Base-by-base conservation (phyloP, 2,888 invertebrate genomes). In the Osedax frankpressi region DNA sequence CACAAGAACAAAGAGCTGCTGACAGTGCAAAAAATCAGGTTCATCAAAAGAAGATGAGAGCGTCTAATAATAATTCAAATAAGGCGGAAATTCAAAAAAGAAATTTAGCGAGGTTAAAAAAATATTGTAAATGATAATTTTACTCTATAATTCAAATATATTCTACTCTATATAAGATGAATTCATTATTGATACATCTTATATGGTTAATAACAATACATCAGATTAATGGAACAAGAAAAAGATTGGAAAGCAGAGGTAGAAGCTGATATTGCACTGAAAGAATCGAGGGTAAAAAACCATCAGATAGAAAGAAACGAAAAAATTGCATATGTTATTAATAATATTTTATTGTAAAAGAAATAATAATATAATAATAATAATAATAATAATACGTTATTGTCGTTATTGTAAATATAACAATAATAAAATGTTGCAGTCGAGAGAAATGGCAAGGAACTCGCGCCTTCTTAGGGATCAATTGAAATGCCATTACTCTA, bases 381-480 rank as follows among this genome's bases (percentile, higher is more conserved):
- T 11, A 11, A 19, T 11, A 44, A 44, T 44, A 44, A 44, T 44
- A 44, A 44, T 11, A 44, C 19, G 6, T 77, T 77, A 59, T 79
- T 81, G 82, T 80, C 80, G 1, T 44, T 44, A 44, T 44, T 44
- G 19, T 44, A 44, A 44, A 44, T 44, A 44, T 11, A 11, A 19
- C 6, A 44, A 44, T 44, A 44, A 44, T 44, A 44, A 44, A 44
- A 44, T 44, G 6, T 77, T 77, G 44, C 79, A 82, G 82, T 80
- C 80, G 1, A 74, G 81, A n/a, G 77, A 77, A 11, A 77, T 81
- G 75, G 82, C 82, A 1, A 78, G 79, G 60, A 77, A 78, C n/a
- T 79, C 81, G 2, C 79, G 81, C 72, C 74, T 78, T 24, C 76
- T 83, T 30, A 72, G 82, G 30, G 80, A 82, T 73, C 80, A 81